Base-by-base conservation (phyloP, 2,888 invertebrate species). In the Mesorhabditis spiculigera region DNA sequence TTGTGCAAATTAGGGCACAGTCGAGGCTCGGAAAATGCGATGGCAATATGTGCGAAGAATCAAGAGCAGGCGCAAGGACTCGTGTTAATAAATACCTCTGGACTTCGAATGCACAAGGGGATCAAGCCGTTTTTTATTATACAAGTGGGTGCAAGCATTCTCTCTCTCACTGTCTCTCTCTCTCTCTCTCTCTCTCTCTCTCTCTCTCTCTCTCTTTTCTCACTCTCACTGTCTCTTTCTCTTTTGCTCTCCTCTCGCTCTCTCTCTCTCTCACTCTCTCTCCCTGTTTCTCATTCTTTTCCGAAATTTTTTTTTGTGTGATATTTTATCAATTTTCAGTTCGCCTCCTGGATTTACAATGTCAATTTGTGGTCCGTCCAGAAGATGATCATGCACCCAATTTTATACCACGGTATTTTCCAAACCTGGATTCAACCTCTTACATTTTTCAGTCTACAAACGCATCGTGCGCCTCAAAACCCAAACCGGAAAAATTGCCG, bases 21-120 rank as follows among this genome's bases (percentile, higher is more conserved):
- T 63, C 63, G 63, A 16, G 63, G 63, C n/a, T 63, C 63, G 8
- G 63, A 63, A 63, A 63, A 63, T 63, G 63, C 63, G 8, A 13
- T 63, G 8, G 10, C 8, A 8, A n/a, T 63, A 10, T n/a, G 16
- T 28, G 28, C 41, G 10, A 8, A 2, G 58, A 50, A 50, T 50
- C 58, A 50, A 50, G n/a, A 50, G 8, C 58, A n/a, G n/a, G 58
- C 58, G 10, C 8, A 50, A 50, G 58, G 58, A 13, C 58, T 50
- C n/a, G 10, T 50, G 8, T 50, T 50, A n/a, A 50, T 50, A 13
- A 50, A 50, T n/a, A 50, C 58, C 58, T 50, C 58, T 50, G 58
- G 58, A 50, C n/a, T 50, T n/a, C 8, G 58, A 50, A 10, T 10
- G n/a, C 58, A 50, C n/a, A 50, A 50, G 3, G 58, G 58, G 58